phyloP scores from a whole-genome alignment of 2,888 invertebrate species.

The Drosophila aldrichi region DNA sequence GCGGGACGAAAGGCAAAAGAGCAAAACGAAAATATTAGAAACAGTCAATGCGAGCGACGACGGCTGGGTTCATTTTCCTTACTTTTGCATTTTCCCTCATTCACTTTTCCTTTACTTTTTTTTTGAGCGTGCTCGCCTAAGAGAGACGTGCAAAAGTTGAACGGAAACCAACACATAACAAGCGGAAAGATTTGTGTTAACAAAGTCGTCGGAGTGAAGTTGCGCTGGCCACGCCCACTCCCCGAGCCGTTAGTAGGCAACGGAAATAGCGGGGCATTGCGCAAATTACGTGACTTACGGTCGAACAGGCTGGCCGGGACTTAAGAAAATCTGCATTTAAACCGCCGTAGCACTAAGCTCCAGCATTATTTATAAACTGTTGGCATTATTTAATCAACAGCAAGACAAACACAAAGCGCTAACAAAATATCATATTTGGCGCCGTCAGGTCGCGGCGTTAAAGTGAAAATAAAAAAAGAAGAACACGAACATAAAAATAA shows the following conservation, averaged over 20 bases:
- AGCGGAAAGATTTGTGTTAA: slow-evolving; percentile 80
- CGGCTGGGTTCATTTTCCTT: slow-evolving; percentile 19
- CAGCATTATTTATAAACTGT: slow-evolving; percentile 74
- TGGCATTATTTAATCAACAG: slow-evolving; percentile 67
- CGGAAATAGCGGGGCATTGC: slow-evolving; percentile 70
- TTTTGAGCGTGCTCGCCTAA: slow-evolving; percentile 3
- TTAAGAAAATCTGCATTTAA: slow-evolving; percentile 61
- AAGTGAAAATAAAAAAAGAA: slow-evolving; percentile 29
- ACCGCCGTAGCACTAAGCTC: slow-evolving; percentile 64
- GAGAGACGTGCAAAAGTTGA: slow-evolving; percentile 61
- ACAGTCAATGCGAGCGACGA: slow-evolving; percentile 46
- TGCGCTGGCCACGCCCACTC: slow-evolving; percentile 8
- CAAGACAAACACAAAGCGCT: slow-evolving; percentile 31
- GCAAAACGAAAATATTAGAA: slow-evolving; percentile 62
- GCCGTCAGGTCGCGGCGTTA: slow-evolving; percentile 72
- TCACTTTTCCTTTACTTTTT: not conserved
- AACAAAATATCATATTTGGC: slow-evolving; percentile 55
- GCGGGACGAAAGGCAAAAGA: slow-evolving; percentile 35
- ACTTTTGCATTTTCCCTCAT: slow-evolving; percentile 10
- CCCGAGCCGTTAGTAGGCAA: slow-evolving; percentile 50
- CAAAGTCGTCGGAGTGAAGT: slow-evolving; percentile 59
- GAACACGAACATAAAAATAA: slow-evolving; percentile 47
- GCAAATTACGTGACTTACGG: slow-evolving; percentile 74
- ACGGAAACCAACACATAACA: slow-evolving; percentile 75
- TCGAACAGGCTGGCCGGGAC: slow-evolving; percentile 14